Base-by-base conservation (phyloP, 2,113 vertebrate species). In the Polypterus senegalus region DNA sequence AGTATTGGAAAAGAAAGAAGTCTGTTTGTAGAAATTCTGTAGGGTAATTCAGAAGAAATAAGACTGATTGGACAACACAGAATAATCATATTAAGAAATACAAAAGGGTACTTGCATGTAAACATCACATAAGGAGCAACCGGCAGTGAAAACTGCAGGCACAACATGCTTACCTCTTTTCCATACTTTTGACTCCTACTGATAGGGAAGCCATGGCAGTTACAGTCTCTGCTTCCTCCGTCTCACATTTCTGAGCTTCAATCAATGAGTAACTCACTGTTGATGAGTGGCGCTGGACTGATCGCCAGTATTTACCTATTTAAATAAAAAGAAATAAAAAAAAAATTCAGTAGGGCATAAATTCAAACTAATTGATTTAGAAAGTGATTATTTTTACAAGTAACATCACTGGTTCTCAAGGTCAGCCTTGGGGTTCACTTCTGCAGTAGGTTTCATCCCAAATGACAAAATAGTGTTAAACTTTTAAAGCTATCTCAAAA, bases 151-250 rank as follows among this genome's bases (percentile, higher is more conserved):
- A 52, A 47, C 6, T 3, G 48, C 11, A 0, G 2, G 27, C 27
- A 27, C 27, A 27, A 27, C 27, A 55, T 27, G 9, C 83, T 76
- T 59, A 97, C 94, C 90, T 91, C 77, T 90, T 94, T 67, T 89
- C 90, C 1, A 88, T 79, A 2, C 88, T 77, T 70, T 92, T 95
- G 74, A 91, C 92, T 1, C 85, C 96, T 59, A 98, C 89, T 0
- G 96, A 98, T 65, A 98, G 66, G 0, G 91, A 98, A 45, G 96
- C 96, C 96, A 98, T 97, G 61, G 96, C 96, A 0, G 92, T 96
- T 66, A 98, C 92, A 0, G 96, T 95, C 74, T 98, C 96, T 0
- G 96, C 91, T 66, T 98, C 96, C 59, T 98, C 94, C 0, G 79
- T 89, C 71, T 98, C 94, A 0, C 85, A 87, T 63, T 82, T 87